Base-by-base conservation (phyloP, 35 echinoderm and acorn worm species). In the Apostichopus californicus region DNA sequence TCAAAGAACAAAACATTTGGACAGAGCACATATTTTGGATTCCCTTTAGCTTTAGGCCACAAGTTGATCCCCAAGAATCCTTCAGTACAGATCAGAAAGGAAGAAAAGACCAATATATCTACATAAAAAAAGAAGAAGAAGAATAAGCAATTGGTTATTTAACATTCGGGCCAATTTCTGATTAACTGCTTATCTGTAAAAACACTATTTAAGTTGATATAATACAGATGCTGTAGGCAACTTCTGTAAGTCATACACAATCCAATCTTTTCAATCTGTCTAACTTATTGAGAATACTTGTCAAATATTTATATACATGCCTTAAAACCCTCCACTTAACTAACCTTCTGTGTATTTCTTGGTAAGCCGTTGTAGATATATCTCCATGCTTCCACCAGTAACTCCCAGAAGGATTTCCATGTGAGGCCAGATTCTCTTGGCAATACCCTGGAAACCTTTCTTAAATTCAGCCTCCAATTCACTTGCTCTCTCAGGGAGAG, bases 401-500 rank as follows among this genome's bases (percentile, higher is more conserved):
- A 91, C 79, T 18, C 73, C 91, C 3, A 66, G 20, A 12, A 92
- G 68, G 79, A 75, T 57, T 34, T 25, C 46, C 77, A 92, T 53
- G 6, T 84, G 54, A 4, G 91, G 91, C 92, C 92, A 93, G 15
- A 93, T 77, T 34, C 92, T 80, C 25, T 57, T 86, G 54, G 83
- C 83, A 28, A 93, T 93, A 23, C 85, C 92, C 12, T 90, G 82
- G 54, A 93, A 93, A 61, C 92, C 92, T 58, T 93, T 93, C 72
- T 78, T 55, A 70, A 93, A 93, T 73, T 93, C 92, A 46, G 53
- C 18, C 22, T 78, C 73, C 14, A 93, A 55, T 22, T 93, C 92
- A 9, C 17, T 83, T 6, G 92, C 92, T 58, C 92, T 73, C 10
- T 88, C 70, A 11, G 92, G 92, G 9, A 64, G 63, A 28, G 91